A percentile compares a stretch with the other conserved stretches of the same genome.
These are phyloP conservation scores for Drosophila prolongata DNA, from an alignment of 2,888 invertebrate species.

Conservation along the genomic window DNA sequence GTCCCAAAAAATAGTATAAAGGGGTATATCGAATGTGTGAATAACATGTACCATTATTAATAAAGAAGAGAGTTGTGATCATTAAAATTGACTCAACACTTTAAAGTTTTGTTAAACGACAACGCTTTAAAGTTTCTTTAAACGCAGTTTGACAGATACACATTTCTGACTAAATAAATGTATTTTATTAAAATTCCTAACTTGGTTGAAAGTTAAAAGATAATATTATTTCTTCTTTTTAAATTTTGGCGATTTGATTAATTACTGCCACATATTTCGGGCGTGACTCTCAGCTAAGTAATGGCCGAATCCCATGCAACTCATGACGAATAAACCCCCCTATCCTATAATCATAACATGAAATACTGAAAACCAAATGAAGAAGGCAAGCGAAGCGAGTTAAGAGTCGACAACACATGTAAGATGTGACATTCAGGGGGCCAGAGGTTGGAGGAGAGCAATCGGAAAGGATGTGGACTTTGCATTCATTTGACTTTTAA, in stretches of 20 bases:
- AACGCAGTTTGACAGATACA: too few species aligned
- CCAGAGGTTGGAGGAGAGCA: constrained; percentile 2
- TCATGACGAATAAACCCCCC: constrained; percentile 44
- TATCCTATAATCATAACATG: constrained; percentile 58
- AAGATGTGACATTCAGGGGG: constrained; percentile 58
- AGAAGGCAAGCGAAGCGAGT: constrained; percentile 31
- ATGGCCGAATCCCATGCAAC: constrained; percentile 39
- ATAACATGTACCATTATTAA: too few species aligned
- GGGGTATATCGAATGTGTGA: too few species aligned
- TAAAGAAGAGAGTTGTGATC: too few species aligned
- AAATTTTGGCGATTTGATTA: constrained; percentile 49
- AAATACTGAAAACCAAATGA: constrained; percentile 37
- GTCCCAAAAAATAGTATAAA: too few species aligned
- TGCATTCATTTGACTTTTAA: constrained; percentile 34
- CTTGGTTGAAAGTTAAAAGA: too few species aligned
- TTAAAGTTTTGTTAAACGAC: too few species aligned
- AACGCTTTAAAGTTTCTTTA: too few species aligned
- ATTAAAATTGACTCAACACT: too few species aligned
- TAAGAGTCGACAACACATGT: constrained; percentile 71
- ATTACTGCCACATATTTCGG: constrained; percentile 55
- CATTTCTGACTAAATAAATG: too few species aligned
- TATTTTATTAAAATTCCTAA: background rate
- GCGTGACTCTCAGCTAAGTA: constrained; percentile 52
- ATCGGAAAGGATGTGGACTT: constrained; percentile 30
- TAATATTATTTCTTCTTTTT: background rate